These are phyloP conservation scores for Hystrix brachyura DNA, from an alignment of 2,113 vertebrate genomes.

Conservation along the genomic window DNA sequence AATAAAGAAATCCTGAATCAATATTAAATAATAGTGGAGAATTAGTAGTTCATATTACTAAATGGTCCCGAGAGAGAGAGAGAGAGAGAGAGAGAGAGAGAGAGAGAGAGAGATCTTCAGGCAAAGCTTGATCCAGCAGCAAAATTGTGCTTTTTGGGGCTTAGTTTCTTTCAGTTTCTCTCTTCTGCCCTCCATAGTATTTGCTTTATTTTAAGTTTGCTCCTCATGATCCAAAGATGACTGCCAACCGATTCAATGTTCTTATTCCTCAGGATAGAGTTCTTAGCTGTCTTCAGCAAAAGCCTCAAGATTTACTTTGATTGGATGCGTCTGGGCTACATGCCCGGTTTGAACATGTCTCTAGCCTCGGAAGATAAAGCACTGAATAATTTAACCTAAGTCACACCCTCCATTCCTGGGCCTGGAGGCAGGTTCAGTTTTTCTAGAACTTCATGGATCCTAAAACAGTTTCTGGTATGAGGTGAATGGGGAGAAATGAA, in stretches of 20 bases:
- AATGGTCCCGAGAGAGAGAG: neutral
- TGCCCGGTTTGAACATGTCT: neutral
- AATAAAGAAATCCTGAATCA: conserved; percentile 6
- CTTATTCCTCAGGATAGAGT: neutral
- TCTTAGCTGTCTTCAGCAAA: neutral
- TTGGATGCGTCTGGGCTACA: neutral
- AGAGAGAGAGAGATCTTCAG: conserved; percentile 4
- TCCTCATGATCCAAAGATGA: neutral
- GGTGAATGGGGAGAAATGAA: neutral
- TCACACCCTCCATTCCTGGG: neutral
- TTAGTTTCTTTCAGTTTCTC: conserved; percentile 12
- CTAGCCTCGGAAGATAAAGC: neutral
- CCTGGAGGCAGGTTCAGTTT: neutral
- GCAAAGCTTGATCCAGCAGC: conserved; percentile 4
- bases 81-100: neutral
- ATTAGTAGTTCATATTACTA: conserved; percentile 12
- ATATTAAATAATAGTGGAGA: neutral
- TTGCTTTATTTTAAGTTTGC: conserved; percentile 20
- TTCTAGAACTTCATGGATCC: neutral
- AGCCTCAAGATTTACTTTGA: neutral
- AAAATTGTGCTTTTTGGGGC: neutral
- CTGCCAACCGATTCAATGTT: neutral
- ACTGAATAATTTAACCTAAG: neutral
- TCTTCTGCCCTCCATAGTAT: neutral
- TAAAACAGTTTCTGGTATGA: neutral